Conservation (phyloP, 2,797 vertebrate genomes). For the Ciconia nigra region DNA sequence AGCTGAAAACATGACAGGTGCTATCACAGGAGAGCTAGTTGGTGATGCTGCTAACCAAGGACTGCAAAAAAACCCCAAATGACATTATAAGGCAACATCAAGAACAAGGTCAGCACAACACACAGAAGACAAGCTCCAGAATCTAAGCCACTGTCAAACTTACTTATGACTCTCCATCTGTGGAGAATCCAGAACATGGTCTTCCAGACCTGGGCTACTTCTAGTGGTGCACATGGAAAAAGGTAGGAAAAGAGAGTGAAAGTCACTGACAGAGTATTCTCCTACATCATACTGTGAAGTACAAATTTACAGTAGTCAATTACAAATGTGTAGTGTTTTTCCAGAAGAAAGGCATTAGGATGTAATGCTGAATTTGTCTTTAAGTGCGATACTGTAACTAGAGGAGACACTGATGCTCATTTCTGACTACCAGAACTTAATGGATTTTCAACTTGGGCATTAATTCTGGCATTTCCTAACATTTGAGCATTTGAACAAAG, state of each 20-base stretch:
- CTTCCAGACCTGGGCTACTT: conserved; percentile 45
- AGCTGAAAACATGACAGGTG: conserved; percentile 87
- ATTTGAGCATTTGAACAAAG: background rate
- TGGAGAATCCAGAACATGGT: conserved; percentile 36
- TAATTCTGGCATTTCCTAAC: background rate
- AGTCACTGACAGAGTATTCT: background rate
- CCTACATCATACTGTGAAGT: background rate
- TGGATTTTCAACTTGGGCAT: background rate
- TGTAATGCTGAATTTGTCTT: background rate
- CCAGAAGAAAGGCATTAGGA: background rate
- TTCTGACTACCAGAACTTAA: background rate
- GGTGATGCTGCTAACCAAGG: conserved; percentile 87
- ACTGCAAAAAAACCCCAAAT: conserved; percentile 68
- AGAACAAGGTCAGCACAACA: background rate
- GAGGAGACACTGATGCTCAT: background rate
- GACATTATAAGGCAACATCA: background rate
- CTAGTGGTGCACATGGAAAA: conserved; percentile 45
- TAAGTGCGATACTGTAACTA: background rate
- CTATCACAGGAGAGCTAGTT: conserved; percentile 68
- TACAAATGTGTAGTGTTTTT: background rate
- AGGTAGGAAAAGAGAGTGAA: background rate
- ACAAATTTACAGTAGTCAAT: background rate
- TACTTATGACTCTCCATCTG: conserved; percentile 73
- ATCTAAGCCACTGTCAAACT: background rate
- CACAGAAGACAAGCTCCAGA: background rate